Conservation (phyloP, 2,888 invertebrate genomes). For the Calameuta filiformis region DNA sequence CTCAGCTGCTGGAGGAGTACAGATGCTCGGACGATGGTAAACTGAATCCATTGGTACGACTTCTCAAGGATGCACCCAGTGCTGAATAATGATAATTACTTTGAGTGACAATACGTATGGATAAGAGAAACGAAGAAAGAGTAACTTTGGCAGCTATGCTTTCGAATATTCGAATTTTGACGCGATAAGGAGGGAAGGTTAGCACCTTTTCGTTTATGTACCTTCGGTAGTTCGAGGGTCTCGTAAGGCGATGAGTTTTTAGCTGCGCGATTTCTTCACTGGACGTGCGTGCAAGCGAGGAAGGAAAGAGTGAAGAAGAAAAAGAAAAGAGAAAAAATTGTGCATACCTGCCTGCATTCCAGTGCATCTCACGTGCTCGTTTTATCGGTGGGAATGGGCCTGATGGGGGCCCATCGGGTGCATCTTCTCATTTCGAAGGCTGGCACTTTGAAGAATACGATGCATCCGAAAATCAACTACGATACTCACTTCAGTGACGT, state of each 20-base stretch:
- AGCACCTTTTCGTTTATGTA: neutral
- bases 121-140: neutral
- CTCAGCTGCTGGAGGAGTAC: constrained; percentile 72
- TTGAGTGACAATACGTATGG: neutral
- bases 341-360: neutral
- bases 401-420: neutral
- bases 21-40: constrained; percentile 68
- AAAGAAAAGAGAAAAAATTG: neutral
- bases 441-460: neutral
- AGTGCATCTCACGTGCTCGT: neutral
- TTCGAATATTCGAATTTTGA: neutral
- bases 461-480: neutral
- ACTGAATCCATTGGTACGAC: constrained; percentile 68
- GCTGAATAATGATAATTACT: neutral
- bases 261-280: neutral
- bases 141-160: neutral
- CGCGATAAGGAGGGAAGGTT: neutral
- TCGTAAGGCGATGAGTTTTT: neutral
- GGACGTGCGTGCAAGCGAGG: neutral
- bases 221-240: neutral
- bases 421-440: neutral
- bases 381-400: neutral
- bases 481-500: neutral
- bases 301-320: neutral
- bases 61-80: constrained; percentile 53